Evolutionary conservation across 2,113 vertebrate genomes (phyloP).

Genomic region (Saguinus midas): DNA sequence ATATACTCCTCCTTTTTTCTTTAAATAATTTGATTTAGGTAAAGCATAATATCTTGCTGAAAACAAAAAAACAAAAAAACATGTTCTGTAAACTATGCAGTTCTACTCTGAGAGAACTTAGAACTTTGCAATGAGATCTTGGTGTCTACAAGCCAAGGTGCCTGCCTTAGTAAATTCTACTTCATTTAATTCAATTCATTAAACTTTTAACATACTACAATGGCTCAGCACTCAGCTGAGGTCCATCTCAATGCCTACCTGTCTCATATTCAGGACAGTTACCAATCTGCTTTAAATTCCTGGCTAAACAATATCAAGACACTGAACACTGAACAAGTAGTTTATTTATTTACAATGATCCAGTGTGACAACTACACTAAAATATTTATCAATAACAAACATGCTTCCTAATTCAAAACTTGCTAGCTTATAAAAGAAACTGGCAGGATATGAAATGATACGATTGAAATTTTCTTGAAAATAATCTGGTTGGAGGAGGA

Average conservation of each 20-base stretch:
- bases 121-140: background rate
- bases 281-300: slow-evolving; percentile 41
- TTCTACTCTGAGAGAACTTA: background rate
- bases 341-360: slow-evolving; percentile 3
- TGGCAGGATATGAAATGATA: background rate
- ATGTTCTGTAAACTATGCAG: background rate
- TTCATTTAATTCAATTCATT: slow-evolving; percentile 13
- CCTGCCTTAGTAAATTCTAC: slow-evolving; percentile 29
- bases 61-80: background rate
- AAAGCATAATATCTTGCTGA: background rate
- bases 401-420: slow-evolving; percentile 32
- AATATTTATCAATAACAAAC: slow-evolving; percentile 27
- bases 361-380: background rate
- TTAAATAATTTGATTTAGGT: slow-evolving; percentile 18
- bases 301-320: slow-evolving; percentile 36
- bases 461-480: slow-evolving; percentile 36
- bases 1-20: background rate
- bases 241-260: background rate
- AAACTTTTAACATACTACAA: background rate
- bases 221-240: background rate
- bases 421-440: slow-evolving; percentile 22
- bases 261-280: background rate
- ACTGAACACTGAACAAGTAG: background rate
- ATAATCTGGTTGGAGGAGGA: background rate
- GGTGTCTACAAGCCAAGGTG: background rate